Percentiles rank a stretch among this genome's conserved stretches.
phyloP scores from a whole-genome alignment of 2,888 invertebrate genomes.

The Oligia strigilis region DNA sequence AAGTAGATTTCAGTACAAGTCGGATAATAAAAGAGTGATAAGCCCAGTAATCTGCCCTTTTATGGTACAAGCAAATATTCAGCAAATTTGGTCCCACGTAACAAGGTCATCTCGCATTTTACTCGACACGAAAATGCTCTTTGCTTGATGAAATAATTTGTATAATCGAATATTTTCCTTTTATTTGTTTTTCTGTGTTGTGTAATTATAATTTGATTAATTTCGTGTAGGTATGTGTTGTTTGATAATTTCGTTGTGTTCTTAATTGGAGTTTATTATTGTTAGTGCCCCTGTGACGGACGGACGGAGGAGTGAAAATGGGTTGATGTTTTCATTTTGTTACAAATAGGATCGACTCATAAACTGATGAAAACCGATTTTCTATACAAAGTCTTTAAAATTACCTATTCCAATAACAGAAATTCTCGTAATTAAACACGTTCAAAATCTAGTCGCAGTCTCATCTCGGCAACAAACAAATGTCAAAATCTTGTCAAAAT shows the following conservation, averaged over 20 bases:
- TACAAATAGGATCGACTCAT: background rate
- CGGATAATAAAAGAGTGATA: constrained; percentile 20
- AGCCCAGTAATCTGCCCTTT: constrained; percentile 35
- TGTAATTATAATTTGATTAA: constrained; percentile 58
- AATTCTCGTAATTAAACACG: too few relatives aligned
- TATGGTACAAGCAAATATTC: constrained; percentile 55
- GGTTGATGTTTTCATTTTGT: constrained; percentile 19
- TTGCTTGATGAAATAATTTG: constrained; percentile 72
- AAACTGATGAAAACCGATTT: background rate
- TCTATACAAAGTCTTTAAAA: background rate
- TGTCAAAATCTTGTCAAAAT: too few relatives aligned
- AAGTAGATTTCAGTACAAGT: constrained; percentile 2
- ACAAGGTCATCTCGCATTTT: constrained; percentile 60
- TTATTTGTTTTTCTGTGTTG: constrained; percentile 52
- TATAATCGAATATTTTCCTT: constrained; percentile 59
- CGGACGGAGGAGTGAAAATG: constrained; percentile 7
- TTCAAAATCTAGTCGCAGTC: too few relatives aligned
- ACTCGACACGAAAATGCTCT: constrained; percentile 74
- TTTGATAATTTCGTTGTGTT: constrained; percentile 26
- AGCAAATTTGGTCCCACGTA: constrained; percentile 43
- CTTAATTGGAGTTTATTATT: constrained; percentile 39
- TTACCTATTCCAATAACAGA: background rate
- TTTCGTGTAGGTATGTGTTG: constrained; percentile 35
- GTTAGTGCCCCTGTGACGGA: constrained; percentile 9
- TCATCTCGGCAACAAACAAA: too few relatives aligned